Conservation (phyloP, 2,888 invertebrate species). For the Orthonevra nobilis region DNA sequence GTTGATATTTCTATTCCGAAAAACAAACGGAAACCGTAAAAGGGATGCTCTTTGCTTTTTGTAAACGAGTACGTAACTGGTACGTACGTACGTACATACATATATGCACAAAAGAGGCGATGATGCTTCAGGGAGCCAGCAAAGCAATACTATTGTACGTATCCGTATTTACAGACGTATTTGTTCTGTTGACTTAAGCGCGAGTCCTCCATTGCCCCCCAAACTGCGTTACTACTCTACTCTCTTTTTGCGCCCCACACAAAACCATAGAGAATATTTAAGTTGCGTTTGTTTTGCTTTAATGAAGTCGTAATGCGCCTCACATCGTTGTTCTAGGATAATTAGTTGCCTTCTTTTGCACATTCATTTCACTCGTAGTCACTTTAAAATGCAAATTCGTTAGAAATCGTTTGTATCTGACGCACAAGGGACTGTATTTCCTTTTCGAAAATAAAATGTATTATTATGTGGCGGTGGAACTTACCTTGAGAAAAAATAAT, state of each 20-base stretch:
- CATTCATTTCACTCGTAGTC: conserved; percentile 10
- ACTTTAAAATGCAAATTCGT: conserved; percentile 61
- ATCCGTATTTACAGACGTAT: conserved; percentile 41
- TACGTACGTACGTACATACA: no score
- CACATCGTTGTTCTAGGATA: conserved; percentile 63
- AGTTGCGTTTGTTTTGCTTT: conserved; percentile 70
- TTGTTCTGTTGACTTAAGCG: conserved; percentile 50
- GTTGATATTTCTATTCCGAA: conserved; percentile 67
- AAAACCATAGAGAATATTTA: conserved; percentile 58
- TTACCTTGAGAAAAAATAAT: conserved; percentile 88
- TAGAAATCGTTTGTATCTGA: conserved; percentile 20
- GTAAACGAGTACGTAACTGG: no score
- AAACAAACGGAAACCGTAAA: conserved; percentile 70
- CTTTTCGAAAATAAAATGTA: conserved; percentile 59
- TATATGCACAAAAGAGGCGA: no score
- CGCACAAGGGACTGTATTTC: background rate
- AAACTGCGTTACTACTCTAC: no score
- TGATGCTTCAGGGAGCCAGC: conserved; percentile 25
- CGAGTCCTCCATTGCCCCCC: no score
- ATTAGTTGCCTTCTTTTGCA: conserved; percentile 58
- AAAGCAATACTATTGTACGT: no score
- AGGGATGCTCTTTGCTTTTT: conserved; percentile 69
- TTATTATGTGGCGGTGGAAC: conserved; percentile 65
- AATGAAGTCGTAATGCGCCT: conserved; percentile 70
- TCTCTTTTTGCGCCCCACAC: background rate